Percentiles rank a stretch among this genome's conserved stretches.
These are phyloP conservation scores for Philopedon plagiatum DNA, from an alignment of 2,888 invertebrate genomes.

Conservation along the genomic window DNA sequence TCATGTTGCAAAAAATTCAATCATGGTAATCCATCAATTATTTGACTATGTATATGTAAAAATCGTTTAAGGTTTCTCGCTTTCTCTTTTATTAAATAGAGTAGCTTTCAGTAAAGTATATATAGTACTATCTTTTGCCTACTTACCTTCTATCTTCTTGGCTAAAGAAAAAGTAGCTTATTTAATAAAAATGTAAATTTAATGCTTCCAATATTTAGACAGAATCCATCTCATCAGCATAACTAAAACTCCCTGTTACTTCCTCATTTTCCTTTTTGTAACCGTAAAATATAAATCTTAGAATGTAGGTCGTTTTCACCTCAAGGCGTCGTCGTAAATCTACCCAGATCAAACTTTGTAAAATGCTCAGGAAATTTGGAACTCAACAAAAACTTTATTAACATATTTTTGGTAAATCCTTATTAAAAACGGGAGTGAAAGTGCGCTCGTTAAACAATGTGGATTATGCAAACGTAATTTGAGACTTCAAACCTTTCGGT, in stretches of 20 bases:
- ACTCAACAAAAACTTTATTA: slow-evolving; percentile 2
- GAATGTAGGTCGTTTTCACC: not conserved
- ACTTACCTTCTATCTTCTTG: too few species aligned
- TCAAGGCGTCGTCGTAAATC: not conserved
- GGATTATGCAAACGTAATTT: not conserved
- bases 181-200: slow-evolving; percentile 5
- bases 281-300: not conserved
- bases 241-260: not conserved
- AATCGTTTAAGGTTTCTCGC: too few species aligned
- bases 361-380: not conserved
- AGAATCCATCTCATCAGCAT: not conserved
- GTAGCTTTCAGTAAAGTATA: too few species aligned
- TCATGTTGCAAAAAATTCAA: too few species aligned
- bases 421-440: not conserved
- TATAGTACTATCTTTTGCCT: too few species aligned
- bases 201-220: not conserved
- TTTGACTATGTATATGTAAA: too few species aligned
- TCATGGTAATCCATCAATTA: too few species aligned
- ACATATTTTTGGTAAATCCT: not conserved
- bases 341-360: slow-evolving; percentile 1
- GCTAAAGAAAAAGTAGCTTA: not conserved
- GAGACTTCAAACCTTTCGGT: too few species aligned
- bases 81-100: too few species aligned
- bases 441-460: not conserved
- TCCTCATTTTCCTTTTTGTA: not conserved